Conservation (phyloP, 2,888 invertebrate species). For the Phyllotreta striolata region DNA sequence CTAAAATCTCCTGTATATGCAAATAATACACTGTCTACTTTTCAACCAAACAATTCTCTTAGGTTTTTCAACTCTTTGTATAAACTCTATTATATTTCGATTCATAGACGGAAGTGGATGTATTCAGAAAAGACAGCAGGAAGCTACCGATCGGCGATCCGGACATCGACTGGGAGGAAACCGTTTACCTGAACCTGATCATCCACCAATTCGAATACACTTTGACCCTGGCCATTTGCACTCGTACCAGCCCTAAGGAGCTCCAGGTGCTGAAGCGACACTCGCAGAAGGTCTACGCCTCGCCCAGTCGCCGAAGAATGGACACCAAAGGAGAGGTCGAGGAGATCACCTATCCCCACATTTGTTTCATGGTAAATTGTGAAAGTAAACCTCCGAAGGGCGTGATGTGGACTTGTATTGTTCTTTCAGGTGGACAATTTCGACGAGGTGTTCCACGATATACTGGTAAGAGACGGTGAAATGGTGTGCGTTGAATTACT, state of each 20-base stretch:
- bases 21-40: neutral
- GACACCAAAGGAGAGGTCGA: conserved; percentile 98
- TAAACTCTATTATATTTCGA: neutral
- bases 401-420: too few species aligned
- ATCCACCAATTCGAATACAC: conserved; percentile 99
- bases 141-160: conserved; percentile 96
- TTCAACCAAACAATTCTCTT: neutral
- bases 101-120: conserved; percentile 90
- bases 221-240: conserved; percentile 96
- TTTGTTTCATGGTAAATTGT: conserved; percentile 86
- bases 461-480: conserved; percentile 96
- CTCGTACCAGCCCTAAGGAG: conserved; percentile 96
- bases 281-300: conserved; percentile 93
- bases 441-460: conserved; percentile 98
- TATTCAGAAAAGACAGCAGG: conserved; percentile 95
- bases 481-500: conserved; percentile 99
- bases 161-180: conserved; percentile 99
- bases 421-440: conserved; percentile 83
- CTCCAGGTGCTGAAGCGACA: conserved; percentile 93
- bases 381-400: too few species aligned
- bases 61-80: neutral
- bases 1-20: too few species aligned
- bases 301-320: conserved; percentile 96
- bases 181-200: conserved; percentile 96
- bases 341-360: conserved; percentile 98